Evolutionary conservation across 2,888 invertebrate species (phyloP), one percentile per base, ranked within the genome.

Genomic region (Noctua pronuba): DNA sequence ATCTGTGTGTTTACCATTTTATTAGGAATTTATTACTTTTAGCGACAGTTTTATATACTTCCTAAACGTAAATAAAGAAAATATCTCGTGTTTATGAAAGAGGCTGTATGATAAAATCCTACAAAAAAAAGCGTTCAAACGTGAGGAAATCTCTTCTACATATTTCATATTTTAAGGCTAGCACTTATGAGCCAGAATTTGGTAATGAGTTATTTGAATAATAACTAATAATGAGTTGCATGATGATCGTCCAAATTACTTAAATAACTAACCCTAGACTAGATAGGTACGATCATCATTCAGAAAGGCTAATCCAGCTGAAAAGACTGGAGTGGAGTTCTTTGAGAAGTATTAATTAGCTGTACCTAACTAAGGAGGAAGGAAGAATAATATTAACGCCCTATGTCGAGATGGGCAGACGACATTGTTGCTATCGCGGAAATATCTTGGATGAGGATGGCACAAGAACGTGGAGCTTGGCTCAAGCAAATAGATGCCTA

Each of bases 1-100:
- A 72, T 28, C 7, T 16, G 11, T 44, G 13, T 58, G n/a, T 82
- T 60, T 13, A 28, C 24, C 52, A 24, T 52, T 52, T 10, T 24
- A 3, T 62, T 52, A 6, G 28, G 46, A 69, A 73, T 24, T 82
- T 46, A 77, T 81, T 81, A 81, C 70, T 24, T 73, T 55, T 35
- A 60, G 64, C 35, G 49, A 41, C 38, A 73, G 46, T 71, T 76
- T 31, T 38, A 65, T 3, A 55, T 71, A 62, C 66, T 72, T 74
- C 24, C 8, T 49, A 41, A 49, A 60, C 65, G 70, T 38, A 70
- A 82, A 75, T 62, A 70, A 58, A 66, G 72, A 67, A 83, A 79
- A 73, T 52, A 44, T 44, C 28, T 41, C 11, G 0, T 64, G 5
- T 72, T 69, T 52, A 64, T 38, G 16, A 55, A 58, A 49, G 8